Evolutionary conservation across 2,113 vertebrate species (phyloP), one percentile per base, ranked within the genome.

Genomic region (Nycticorax nycticorax): DNA sequence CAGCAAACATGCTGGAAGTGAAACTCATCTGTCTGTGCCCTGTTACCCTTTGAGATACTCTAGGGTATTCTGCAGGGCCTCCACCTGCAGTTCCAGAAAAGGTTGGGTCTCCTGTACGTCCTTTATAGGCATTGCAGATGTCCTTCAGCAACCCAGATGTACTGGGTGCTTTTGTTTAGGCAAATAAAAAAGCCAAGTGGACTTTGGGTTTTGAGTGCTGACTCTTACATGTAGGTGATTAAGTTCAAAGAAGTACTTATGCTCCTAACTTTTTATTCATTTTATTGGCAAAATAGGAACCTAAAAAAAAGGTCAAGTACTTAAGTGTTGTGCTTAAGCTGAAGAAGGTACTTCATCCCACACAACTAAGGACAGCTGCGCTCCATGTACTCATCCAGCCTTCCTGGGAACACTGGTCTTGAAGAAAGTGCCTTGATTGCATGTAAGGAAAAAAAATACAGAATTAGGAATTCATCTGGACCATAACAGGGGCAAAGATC

Each of bases 281-380:
- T 81, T 89, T 67, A 85, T 33, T 74, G 27, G 55, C 28, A 89
- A 92, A 73, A 56, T 10, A 69, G 12, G 8, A 92, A 9, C 45
- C 12, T n/a, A 27, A 23, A 71, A 57, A 43, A 8, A 14, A 80
- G 3, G 19, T 69, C 9, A 62, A 62, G 7, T 53, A 13, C 22
- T 77, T 30, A 33, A 12, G 7, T 37, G 12, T 27, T 71, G 26
- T 78, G 33, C n/a, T 78, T 64, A 71, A 59, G 53, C n/a, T 74
- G 37, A 14, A 30, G 39, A 73, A 89, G 41, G 59, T 74, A 35
- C 10, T 79, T 50, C 26, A 41, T 72, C 17, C 17, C 23, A 18
- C 2, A 0, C 13, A 45, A 30, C 28, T 33, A 28, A 23, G 37
- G 81, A 72, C 28, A 92, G 8, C 41, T 81, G 66, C 0, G 0